Evolutionary conservation across 2,888 invertebrate genomes (phyloP), one percentile per base, ranked within the genome.

Genomic region (Phrixothrix hirtus): DNA sequence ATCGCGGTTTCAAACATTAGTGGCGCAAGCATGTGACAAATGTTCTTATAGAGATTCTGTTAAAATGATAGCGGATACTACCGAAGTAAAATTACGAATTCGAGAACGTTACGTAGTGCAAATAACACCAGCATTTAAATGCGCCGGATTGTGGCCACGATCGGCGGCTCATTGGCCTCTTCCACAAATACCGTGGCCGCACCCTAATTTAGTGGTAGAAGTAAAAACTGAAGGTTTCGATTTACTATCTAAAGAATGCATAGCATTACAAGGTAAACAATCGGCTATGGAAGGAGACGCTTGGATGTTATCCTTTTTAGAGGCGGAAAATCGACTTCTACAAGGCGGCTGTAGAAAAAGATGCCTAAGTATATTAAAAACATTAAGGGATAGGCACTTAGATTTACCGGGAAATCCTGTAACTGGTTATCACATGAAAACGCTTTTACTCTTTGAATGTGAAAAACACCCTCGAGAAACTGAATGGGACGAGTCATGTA

Each of bases 161-260:
- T 92, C 92, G 32, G 95, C 95, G 0, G 89, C 92, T 1, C 93
- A 95, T 72, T 96, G 95, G 95, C 95, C 95, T 0, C 79, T 91
- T 45, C 88, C 92, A 1, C 89, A 90, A 58, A 88, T 92, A 57
- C 89, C 92, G 1, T 95, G 95, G 95, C 95, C 96, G 7, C 91
- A 90, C 76, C 92, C 93, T 0, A 89, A 88, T 69, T 83, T 93
- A 54, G 93, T 93, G 1, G 90, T 90, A 12, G 93, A 94, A 75
- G 94, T 95, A 4, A 95, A 95, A 77, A 89, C 91, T 0, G 95
- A 95, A 77, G 95, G 95, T 0, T 96, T 96, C 77, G 94, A 96
- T 75, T 80, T 96, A 64, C 77, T 95, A 13, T 93, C 93, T 14
- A 93, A 92, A 74, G 93, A 93, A 73, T 89, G 88, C 69, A 79